A percentile compares a stretch with the other conserved stretches of the same genome.
These are phyloP conservation scores for Danaus plexippus DNA, from an alignment of 1,140 invertebrate genomes.

Conservation along the genomic window DNA sequence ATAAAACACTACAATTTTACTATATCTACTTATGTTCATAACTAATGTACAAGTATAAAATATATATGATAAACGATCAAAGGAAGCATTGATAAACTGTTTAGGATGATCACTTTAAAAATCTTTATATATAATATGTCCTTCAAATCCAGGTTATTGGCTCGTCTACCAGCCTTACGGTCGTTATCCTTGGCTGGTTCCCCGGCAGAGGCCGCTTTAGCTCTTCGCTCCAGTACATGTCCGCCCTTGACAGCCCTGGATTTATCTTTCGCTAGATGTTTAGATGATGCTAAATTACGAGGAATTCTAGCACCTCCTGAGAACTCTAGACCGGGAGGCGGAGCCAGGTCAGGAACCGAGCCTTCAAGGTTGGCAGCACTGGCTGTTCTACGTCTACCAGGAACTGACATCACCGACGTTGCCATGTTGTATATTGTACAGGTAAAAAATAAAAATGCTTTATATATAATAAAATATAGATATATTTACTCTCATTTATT, in stretches of 20 bases:
- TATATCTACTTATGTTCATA: no score
- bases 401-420: slow-evolving; percentile 91
- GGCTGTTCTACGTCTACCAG: slow-evolving; percentile 82
- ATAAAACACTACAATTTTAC: no score
- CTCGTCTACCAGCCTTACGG: slow-evolving; percentile 85
- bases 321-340: slow-evolving; percentile 87
- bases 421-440: slow-evolving; percentile 77
- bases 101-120: no score
- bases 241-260: slow-evolving; percentile 86
- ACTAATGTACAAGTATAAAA: no score
- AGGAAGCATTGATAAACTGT: no score
- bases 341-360: slow-evolving; percentile 86
- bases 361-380: slow-evolving; percentile 86
- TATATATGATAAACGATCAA: no score
- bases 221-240: slow-evolving; percentile 86
- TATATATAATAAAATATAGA: no score
- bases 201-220: slow-evolving; percentile 83
- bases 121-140: neutral
- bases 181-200: slow-evolving; percentile 86
- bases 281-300: slow-evolving; percentile 85
- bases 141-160: slow-evolving; percentile 74
- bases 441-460: slow-evolving; percentile 20
- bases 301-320: slow-evolving; percentile 89
- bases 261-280: slow-evolving; percentile 76
- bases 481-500: no score